Evolutionary conservation across 2,797 vertebrate species (phyloP), one percentile per base, ranked within the genome.

Genomic region (Crossoptilon crossoptilon): DNA sequence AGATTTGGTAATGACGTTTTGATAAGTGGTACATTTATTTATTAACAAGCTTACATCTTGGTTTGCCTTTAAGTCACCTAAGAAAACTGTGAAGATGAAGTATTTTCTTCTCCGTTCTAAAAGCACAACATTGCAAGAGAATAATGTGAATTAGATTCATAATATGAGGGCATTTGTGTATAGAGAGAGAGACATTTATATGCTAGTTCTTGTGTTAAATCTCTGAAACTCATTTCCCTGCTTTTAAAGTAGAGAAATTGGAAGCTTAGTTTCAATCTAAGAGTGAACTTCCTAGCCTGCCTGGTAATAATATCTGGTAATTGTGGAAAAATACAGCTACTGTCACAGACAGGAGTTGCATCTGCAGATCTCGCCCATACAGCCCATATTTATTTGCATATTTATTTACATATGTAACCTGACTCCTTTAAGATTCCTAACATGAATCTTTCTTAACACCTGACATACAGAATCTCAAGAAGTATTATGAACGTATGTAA

Each of bases 271-370:
- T 37, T 56, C 23, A n/a, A 15, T n/a, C 14, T 71, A 31, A 10
- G 33, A 76, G 4, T 26, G 9, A 81, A 71, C 5, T 68, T 78
- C 43, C 31, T 11, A 62, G 9, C 1, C 8, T 74, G 62, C 18
- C 17, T 35, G 48, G 48, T 81, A 31, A n/a, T 46, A 81, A 27
- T 66, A 78, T 81, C 33, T 39, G 27, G 12, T 70, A 10, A 66
- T 16, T 69, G 71, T 64, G 4, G 7, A 53, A 49, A 72, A 64
- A 46, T 43, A 29, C 12, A 73, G 1, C 3, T 49, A 4, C n/a
- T 14, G 4, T 59, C 11, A 11, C 6, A 5, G 11, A 12, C 2
- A n/a, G 16, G 33, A n/a, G 44, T 66, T n/a, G 5, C 4, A 4
- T 27, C 13, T 44, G 37, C 17, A 69, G 27, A 56, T 53, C 21